These are phyloP conservation scores for Sycophaga agraensis DNA, from an alignment of 1,140 invertebrate species.

Conservation along the genomic window DNA sequence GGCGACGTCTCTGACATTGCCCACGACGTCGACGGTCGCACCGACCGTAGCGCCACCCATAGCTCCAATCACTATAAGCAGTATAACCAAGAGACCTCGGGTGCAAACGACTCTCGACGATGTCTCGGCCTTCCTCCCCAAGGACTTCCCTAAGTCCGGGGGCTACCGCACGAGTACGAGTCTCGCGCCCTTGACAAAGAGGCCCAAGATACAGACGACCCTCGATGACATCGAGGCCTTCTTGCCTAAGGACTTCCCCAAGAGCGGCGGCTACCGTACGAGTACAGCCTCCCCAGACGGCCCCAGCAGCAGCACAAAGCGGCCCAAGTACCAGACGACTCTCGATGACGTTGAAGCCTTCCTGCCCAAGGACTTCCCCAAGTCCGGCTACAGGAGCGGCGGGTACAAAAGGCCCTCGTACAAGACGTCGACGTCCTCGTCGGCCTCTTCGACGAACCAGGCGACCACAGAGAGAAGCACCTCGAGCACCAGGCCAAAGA, in stretches of 20 bases:
- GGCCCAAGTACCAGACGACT: slow-evolving; percentile 28
- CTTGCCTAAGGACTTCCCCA: slow-evolving; percentile 34
- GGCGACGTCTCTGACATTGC: slow-evolving; percentile 31
- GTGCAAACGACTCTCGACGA: slow-evolving; percentile 31
- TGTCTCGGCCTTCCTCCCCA: slow-evolving; percentile 36
- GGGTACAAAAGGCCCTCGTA: slow-evolving; percentile 3
- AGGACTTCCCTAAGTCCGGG: slow-evolving; percentile 24
- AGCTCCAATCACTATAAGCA: slow-evolving; percentile 28
- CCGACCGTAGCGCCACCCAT: slow-evolving; percentile 29
- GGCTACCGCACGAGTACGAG: not conserved
- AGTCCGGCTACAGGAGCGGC: slow-evolving; percentile 11
- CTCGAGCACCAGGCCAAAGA: slow-evolving; percentile 20
- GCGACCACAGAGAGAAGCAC: not conserved
- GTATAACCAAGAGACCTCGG: slow-evolving; percentile 19
- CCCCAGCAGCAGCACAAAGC: slow-evolving; percentile 2
- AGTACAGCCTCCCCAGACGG: not conserved
- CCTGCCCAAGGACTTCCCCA: slow-evolving; percentile 28
- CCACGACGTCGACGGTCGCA: slow-evolving; percentile 21
- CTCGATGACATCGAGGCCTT: slow-evolving; percentile 35
- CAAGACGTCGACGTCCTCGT: slow-evolving; percentile 23
- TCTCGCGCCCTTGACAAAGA: slow-evolving; percentile 10
- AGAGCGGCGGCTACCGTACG: not conserved
- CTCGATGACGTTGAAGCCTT: slow-evolving; percentile 35
- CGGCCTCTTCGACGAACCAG: slow-evolving; percentile 24
- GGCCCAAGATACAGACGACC: slow-evolving; percentile 28